phyloP scores from a whole-genome alignment of 1,140 invertebrate species.

The Papilio glaucus region DNA sequence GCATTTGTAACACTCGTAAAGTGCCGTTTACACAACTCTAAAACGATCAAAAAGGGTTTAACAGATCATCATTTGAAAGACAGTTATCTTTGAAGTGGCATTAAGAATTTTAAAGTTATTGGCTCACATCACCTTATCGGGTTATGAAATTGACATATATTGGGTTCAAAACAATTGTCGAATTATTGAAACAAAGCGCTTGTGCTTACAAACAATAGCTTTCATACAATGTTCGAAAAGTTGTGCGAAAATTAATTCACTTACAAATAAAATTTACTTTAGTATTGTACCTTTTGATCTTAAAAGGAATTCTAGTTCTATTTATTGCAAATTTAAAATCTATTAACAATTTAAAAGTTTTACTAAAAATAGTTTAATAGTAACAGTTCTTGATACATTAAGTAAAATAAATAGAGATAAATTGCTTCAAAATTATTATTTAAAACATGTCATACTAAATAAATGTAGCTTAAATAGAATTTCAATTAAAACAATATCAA shows the following conservation, averaged over 20 bases:
- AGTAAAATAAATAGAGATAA: neutral
- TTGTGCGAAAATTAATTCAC: constrained; percentile 12
- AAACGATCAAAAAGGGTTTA: constrained; percentile 30
- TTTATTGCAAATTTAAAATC: constrained; percentile 22
- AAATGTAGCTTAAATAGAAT: too few species aligned
- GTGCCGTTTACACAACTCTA: constrained; percentile 29
- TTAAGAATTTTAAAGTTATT: constrained; percentile 19
- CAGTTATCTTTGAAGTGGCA: constrained; percentile 33
- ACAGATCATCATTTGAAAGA: constrained; percentile 28
- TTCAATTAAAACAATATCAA: neutral
- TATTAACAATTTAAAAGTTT: neutral
- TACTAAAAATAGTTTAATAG: constrained; percentile 1
- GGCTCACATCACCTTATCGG: constrained; percentile 20
- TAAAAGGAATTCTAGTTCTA: constrained; percentile 18
- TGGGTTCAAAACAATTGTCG: neutral
- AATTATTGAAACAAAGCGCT: neutral
- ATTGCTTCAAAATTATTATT: neutral
- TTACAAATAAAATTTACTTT: constrained; percentile 17
- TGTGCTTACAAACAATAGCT: neutral
- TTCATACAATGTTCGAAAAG: constrained; percentile 6
- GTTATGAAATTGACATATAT: constrained; percentile 13
- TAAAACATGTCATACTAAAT: neutral
- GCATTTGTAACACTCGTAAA: constrained; percentile 14
- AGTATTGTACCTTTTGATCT: neutral
- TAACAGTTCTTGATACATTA: neutral